A percentile compares a stretch with the other conserved stretches of the same genome.
These are phyloP conservation scores for Corythoichthys intestinalis DNA, from an alignment of 2,113 vertebrate genomes.

Conservation along the genomic window DNA sequence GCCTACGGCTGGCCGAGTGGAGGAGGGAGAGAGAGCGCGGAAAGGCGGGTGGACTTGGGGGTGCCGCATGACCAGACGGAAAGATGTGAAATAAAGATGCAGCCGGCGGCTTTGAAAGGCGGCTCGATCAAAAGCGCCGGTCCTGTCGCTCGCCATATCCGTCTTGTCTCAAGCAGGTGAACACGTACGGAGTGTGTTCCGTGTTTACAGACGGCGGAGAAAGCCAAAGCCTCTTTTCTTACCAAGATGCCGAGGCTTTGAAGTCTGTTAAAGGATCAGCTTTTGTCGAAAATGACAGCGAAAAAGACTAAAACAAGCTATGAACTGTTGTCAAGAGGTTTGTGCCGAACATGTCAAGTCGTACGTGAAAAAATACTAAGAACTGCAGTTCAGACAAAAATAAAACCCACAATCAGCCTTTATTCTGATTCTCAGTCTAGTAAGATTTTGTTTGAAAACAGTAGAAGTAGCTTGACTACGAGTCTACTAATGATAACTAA, in stretches of 20 bases:
- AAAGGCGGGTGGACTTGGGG: conserved; percentile 38
- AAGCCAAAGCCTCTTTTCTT: background rate
- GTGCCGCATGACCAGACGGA: conserved; percentile 39
- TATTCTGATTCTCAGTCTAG: background rate
- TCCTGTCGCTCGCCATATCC: conserved; percentile 23
- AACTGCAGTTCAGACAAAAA: background rate
- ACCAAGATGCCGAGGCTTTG: background rate
- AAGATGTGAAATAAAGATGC: conserved; percentile 55
- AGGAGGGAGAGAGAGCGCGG: conserved; percentile 21
- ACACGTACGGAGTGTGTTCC: conserved; percentile 8
- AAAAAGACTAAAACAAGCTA: background rate
- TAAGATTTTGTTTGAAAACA: background rate
- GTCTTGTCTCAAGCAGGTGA: conserved; percentile 29
- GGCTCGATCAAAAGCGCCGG: conserved; percentile 50
- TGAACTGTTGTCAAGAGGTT: conserved; percentile 1
- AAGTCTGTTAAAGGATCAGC: background rate
- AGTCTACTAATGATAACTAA: too few species aligned
- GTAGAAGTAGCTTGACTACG: background rate
- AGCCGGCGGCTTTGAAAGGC: conserved; percentile 49
- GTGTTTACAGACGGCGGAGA: conserved; percentile 16
- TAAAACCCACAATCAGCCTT: background rate
- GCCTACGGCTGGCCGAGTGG: conserved; percentile 36
- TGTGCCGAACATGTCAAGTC: background rate
- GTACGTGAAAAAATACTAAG: background rate
- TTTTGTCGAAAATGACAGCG: background rate